These are phyloP conservation scores for Troilus luridus DNA, from an alignment of 2,888 invertebrate genomes.

Conservation along the genomic window DNA sequence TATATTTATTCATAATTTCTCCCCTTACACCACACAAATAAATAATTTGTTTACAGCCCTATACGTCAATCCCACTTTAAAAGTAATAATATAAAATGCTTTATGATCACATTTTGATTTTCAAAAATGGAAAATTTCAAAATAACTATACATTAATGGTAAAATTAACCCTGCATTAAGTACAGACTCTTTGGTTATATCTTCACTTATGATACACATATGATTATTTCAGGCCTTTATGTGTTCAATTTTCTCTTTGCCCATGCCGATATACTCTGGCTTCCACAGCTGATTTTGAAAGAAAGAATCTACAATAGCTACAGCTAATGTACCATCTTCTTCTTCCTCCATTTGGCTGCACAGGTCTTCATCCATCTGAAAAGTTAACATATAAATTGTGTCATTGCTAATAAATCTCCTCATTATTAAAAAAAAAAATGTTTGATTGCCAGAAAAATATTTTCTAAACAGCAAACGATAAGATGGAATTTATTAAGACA, in stretches of 20 bases:
- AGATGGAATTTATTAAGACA: too few species aligned
- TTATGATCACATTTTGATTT: slow-evolving; percentile 51
- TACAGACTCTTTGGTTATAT: slow-evolving; percentile 58
- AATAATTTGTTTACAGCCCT: slow-evolving; percentile 34
- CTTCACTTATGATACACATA: slow-evolving; percentile 31
- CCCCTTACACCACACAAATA: slow-evolving; percentile 40
- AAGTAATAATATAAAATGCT: slow-evolving; percentile 44
- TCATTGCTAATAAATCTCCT: neutral
- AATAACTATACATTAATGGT: slow-evolving; percentile 50
- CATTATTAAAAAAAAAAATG: too few species aligned
- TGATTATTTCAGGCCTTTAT: slow-evolving; percentile 20
- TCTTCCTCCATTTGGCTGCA: slow-evolving; percentile 32
- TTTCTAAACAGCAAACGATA: too few species aligned
- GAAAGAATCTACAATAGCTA: slow-evolving; percentile 73
- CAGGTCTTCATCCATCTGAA: slow-evolving; percentile 48
- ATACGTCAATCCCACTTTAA: slow-evolving; percentile 39
- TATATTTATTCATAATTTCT: slow-evolving; percentile 40
- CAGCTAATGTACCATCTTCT: slow-evolving; percentile 63
- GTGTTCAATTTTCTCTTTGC: slow-evolving; percentile 54
- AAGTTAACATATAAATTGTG: slow-evolving; percentile 54
- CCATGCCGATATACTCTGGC: slow-evolving; percentile 71
- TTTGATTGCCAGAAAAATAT: neutral
- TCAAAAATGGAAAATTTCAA: slow-evolving; percentile 48
- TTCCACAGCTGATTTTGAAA: slow-evolving; percentile 74
- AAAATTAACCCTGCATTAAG: slow-evolving; percentile 59